Evolutionary conservation across 1,140 invertebrate species (phyloP).

Genomic region (Stegodyphus dumicola): DNA sequence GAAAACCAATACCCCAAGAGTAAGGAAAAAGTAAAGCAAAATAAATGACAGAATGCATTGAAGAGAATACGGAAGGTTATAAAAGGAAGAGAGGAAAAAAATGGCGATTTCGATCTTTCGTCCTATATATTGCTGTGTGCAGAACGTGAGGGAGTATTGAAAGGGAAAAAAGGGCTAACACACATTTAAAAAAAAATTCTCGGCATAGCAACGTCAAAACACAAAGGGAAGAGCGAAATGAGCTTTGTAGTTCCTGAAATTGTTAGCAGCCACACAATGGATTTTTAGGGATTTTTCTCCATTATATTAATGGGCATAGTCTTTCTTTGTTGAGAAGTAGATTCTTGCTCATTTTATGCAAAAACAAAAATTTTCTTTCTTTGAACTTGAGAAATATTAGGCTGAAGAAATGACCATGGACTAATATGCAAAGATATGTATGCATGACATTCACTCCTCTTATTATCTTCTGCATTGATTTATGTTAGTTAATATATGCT

Average conservation of each 20-base stretch:
- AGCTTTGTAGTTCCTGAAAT: slow-evolving; percentile 50
- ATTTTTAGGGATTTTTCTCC: slow-evolving; percentile 44
- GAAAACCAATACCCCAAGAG: slow-evolving; percentile 10
- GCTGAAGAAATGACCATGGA: no score
- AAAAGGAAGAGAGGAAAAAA: slow-evolving; percentile 1
- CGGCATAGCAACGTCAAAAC: slow-evolving; percentile 50
- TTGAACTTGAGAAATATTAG: no score
- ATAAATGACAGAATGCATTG: slow-evolving; percentile 5
- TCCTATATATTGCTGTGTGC: slow-evolving; percentile 6
- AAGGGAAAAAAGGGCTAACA: slow-evolving; percentile 17
- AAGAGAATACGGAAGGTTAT: neutral
- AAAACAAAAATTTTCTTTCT: neutral
- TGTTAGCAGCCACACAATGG: slow-evolving; percentile 43
- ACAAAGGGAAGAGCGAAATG: slow-evolving; percentile 49
- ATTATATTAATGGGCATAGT: slow-evolving; percentile 49
- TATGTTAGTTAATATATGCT: no score
- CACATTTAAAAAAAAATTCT: slow-evolving; percentile 1
- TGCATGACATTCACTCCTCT: no score
- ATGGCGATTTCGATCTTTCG: slow-evolving; percentile 13
- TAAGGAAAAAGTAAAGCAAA: slow-evolving; percentile 14
- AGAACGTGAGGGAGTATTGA: slow-evolving; percentile 20
- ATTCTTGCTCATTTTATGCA: slow-evolving; percentile 18
- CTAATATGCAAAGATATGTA: no score
- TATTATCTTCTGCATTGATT: no score
- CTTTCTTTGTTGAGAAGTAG: slow-evolving; percentile 2